These are phyloP conservation scores for Strigamia crassipes DNA, from an alignment of 2,888 invertebrate species.

Conservation along the genomic window DNA sequence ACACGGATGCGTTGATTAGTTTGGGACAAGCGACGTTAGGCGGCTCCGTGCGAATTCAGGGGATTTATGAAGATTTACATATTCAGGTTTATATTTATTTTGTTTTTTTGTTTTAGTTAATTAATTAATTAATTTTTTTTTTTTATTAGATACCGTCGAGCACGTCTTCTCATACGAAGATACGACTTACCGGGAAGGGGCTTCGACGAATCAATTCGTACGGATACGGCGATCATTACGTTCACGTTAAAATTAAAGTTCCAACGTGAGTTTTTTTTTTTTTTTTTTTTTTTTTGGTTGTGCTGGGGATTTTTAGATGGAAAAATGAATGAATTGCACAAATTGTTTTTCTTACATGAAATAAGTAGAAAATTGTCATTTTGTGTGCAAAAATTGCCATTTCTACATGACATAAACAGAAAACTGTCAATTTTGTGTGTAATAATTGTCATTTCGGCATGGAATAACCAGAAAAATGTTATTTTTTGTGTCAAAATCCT, in stretches of 20 bases:
- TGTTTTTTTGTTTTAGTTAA: not conserved
- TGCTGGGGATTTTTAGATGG: too few species aligned
- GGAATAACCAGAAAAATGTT: too few species aligned
- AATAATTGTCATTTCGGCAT: too few species aligned
- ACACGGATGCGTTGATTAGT: conserved; percentile 90
- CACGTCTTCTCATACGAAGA: conserved; percentile 88
- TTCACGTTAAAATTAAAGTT: conserved; percentile 85
- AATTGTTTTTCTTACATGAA: too few species aligned
- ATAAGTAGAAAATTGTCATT: too few species aligned
- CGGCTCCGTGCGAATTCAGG: conserved; percentile 88
- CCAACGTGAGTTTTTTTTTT: conserved; percentile 66
- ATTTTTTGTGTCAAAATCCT: too few species aligned
- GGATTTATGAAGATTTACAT: conserved; percentile 92
- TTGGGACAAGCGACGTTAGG: conserved; percentile 91
- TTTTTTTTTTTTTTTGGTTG: conserved; percentile 44
- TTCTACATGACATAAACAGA: too few species aligned
- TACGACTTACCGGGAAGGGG: conserved; percentile 86
- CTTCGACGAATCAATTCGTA: conserved; percentile 86
- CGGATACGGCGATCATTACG: conserved; percentile 95
- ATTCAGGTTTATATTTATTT: conserved; percentile 68
- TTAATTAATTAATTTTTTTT: not conserved
- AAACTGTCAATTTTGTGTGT: too few species aligned
- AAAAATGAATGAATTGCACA: too few species aligned
- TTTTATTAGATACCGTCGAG: conserved; percentile 76
- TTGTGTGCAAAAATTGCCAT: too few species aligned